Evolutionary conservation across 2,113 vertebrate genomes (phyloP).

Genomic region (Pelusios castaneus): DNA sequence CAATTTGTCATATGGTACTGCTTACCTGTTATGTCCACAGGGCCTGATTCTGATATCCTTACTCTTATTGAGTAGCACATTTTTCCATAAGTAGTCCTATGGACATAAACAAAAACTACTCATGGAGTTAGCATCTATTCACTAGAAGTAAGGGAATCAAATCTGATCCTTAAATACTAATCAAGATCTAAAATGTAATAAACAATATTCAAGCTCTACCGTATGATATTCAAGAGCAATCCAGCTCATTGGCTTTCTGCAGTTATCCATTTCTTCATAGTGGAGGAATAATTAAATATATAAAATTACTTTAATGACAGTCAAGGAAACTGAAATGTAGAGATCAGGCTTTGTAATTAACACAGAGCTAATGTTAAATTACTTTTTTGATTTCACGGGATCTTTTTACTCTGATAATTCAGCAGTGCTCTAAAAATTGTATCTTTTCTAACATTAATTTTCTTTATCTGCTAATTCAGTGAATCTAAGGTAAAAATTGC

Average conservation of each 20-base stretch:
- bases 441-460: neutral
- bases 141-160: neutral
- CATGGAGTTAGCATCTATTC: accelerated
- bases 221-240: neutral
- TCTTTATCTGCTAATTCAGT: neutral
- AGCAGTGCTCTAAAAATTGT: accelerated
- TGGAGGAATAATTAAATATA: neutral
- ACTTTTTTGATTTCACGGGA: neutral
- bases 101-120: neutral
- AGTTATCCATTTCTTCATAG: neutral
- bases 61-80: neutral
- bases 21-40: neutral
- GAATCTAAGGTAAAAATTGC: neutral
- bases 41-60: neutral
- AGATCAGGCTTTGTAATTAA: conserved; percentile 21
- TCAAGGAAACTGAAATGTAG: conserved; percentile 6
- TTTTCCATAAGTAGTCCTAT: neutral
- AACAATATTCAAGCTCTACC: neutral
- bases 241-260: neutral
- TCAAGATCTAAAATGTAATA: neutral
- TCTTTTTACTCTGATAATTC: conserved; percentile 11
- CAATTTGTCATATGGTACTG: neutral
- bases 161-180: neutral
- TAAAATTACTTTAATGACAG: conserved; percentile 9
- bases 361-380: conserved; percentile 41